phyloP scores from a whole-genome alignment of 1,140 invertebrate species.

The Ridgeia piscesae region DNA sequence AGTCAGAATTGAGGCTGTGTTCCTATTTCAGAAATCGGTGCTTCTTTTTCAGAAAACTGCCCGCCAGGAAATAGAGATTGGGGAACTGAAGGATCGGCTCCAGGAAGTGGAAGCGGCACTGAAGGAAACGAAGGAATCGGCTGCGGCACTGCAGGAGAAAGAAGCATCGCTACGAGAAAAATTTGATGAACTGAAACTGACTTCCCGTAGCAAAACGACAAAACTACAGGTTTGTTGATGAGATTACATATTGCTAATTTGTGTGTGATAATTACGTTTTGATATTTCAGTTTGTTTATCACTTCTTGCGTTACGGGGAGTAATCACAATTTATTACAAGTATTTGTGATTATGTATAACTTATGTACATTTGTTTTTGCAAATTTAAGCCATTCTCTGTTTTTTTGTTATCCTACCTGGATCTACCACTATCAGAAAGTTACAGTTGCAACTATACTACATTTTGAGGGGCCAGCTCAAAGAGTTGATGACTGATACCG shows the following conservation, averaged over 20 bases:
- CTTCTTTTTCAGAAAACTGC: constrained; percentile 34
- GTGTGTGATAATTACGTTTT: too few relatives aligned
- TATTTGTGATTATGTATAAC: too few relatives aligned
- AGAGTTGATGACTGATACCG: too few relatives aligned
- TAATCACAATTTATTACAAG: too few relatives aligned
- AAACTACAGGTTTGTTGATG: neutral
- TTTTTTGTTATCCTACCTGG: too few relatives aligned
- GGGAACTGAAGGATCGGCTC: constrained; percentile 56
- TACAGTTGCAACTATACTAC: too few relatives aligned
- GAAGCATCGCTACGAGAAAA: constrained; percentile 31
- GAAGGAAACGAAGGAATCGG: constrained; percentile 8
- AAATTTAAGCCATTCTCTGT: too few relatives aligned
- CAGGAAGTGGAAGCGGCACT: neutral
- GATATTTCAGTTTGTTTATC: too few relatives aligned
- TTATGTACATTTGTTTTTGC: too few relatives aligned
- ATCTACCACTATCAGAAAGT: too few relatives aligned
- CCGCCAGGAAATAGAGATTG: constrained; percentile 63
- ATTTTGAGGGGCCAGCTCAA: too few relatives aligned
- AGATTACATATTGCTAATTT: neutral
- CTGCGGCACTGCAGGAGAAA: constrained; percentile 51
- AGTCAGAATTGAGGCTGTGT: neutral
- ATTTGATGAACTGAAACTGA: neutral
- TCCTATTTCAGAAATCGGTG: neutral
- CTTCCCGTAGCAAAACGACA: neutral
- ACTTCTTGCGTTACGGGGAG: too few relatives aligned